Conservation (phyloP, 1,140 invertebrate species). For the Lethocerus indicus region DNA sequence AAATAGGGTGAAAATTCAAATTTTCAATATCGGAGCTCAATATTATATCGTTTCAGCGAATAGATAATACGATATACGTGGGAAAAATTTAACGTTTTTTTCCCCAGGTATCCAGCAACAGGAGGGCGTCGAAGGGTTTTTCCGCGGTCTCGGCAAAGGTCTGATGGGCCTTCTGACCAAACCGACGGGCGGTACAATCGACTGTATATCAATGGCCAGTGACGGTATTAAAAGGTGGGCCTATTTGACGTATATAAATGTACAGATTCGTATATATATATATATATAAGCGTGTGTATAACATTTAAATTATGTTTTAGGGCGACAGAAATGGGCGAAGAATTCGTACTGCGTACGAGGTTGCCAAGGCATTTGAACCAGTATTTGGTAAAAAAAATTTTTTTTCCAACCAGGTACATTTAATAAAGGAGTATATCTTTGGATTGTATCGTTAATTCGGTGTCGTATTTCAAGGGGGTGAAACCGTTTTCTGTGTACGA, state of each 20-base stretch:
- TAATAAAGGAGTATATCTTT: constrained; percentile 5
- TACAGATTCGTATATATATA: not conserved
- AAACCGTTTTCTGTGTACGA: constrained; percentile 42
- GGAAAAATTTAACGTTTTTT: not conserved
- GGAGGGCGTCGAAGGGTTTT: constrained; percentile 83
- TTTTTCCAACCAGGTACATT: not conserved
- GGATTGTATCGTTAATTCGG: not conserved
- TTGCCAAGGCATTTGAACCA: constrained; percentile 51
- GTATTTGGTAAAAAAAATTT: constrained; percentile 32
- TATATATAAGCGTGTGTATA: not conserved
- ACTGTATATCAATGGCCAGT: constrained; percentile 42
- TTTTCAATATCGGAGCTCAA: too few species aligned
- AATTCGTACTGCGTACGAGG: constrained; percentile 42
- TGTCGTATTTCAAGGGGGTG: constrained; percentile 34
- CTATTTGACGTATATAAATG: not conserved
- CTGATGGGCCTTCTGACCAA: constrained; percentile 84
- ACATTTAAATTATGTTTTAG: constrained; percentile 23
- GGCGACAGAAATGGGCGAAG: constrained; percentile 48
- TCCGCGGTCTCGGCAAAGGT: constrained; percentile 91
- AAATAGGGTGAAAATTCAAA: too few species aligned
- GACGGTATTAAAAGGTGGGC: constrained; percentile 46
- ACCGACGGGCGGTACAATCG: constrained; percentile 71
- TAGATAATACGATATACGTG: too few species aligned
- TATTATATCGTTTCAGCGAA: too few species aligned
- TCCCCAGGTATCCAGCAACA: constrained; percentile 25